Evolutionary conservation across 2,113 vertebrate genomes (phyloP).

Genomic region (Nannospalax galili): DNA sequence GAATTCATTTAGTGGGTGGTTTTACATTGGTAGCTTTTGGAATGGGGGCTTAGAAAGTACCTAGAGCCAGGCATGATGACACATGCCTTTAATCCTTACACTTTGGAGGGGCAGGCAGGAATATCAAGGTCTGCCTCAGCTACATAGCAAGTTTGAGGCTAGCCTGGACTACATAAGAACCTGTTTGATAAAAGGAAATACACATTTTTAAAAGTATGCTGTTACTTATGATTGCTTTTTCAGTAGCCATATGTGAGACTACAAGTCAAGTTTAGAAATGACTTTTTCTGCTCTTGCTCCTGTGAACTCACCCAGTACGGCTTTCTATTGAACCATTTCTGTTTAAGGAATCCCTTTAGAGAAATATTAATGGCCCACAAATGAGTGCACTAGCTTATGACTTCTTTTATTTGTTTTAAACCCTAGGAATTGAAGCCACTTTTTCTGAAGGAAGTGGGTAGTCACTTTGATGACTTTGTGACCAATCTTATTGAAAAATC

Average conservation of each 20-base stretch:
- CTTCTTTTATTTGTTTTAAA: conserved; percentile 55
- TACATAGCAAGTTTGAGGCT: background rate
- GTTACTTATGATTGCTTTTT: conserved; percentile 27
- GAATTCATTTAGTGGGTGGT: background rate
- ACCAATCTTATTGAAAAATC: conserved; percentile 94
- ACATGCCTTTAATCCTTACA: background rate
- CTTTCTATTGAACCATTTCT: background rate
- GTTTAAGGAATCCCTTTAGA: conserved; percentile 10
- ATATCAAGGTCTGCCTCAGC: background rate
- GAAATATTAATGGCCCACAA: background rate
- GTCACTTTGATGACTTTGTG: conserved; percentile 93
- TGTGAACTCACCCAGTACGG: background rate
- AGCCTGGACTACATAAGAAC: background rate
- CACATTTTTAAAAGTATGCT: background rate
- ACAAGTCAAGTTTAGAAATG: background rate
- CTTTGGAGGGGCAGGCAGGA: background rate
- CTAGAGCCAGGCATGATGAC: background rate
- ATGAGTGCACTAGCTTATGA: background rate
- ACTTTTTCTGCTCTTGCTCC: conserved; percentile 24
- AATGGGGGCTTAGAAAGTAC: background rate
- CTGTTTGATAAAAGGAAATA: background rate
- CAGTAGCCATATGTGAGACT: conserved; percentile 23
- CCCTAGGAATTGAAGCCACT: conserved; percentile 91
- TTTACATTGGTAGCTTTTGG: background rate
- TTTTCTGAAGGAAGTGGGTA: conserved; percentile 94